Base-by-base conservation (phyloP, 1,140 invertebrate species). In the Theocolax elegans region DNA sequence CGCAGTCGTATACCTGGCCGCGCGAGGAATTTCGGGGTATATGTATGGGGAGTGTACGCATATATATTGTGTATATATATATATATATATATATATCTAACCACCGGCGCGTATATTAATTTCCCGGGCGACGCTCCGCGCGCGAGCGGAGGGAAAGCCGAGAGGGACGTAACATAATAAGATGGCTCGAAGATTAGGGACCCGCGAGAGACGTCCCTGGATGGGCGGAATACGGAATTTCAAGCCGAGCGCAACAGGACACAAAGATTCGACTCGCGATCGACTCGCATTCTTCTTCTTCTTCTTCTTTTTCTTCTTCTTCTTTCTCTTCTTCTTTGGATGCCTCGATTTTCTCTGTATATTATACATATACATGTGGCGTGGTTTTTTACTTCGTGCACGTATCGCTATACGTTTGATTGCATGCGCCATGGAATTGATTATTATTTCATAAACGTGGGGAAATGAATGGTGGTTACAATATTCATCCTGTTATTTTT, bases 191-290 rank as follows among this genome's bases (percentile, higher is more conserved):
- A 46, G 27, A 53, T 35, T 35, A 40, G 44, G 71, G 31, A 19
- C 35, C 35, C 35, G 44, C 49, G 67, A 51, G 62, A 54, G 69
- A 64, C 70, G 72, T 67, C 17, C 44, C 27, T 48, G 35, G 44
- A 48, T 72, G 73, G 68, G 71, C 38, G 53, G 56, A 76, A 53
- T 58, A 70, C 56, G 42, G 49, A 60, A 12, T 53, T 35, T 23
- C 49, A 6, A 6, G 10, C 4, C 31, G 31, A 75, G 71, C 66
- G 72, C 53, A 67, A 77, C 73, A 72, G 76, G 71, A 72, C 69
- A 74, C 72, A 60, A 71, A 67, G 10, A 51, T 23, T 25, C 48
- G 48, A 48, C n/a, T 21, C 3, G 19, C 25, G 8, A 51, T 51
- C 25, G 25, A 19, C 48, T 51, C 25, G 76, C 31, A 35, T 35